Conservation (phyloP, 2,113 vertebrate species). For the Lophius piscatorius region DNA sequence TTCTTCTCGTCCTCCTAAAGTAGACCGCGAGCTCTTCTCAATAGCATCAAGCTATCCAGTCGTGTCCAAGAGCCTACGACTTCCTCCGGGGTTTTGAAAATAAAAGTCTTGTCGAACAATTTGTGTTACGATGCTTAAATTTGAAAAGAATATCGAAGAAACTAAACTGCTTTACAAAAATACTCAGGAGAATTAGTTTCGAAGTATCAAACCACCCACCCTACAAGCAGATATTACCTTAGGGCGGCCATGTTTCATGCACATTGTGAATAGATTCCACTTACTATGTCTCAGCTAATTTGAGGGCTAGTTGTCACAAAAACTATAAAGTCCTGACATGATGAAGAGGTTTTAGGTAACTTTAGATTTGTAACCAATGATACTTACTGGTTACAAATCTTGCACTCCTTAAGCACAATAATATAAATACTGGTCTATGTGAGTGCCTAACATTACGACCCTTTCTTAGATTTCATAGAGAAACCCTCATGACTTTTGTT, state of each 20-base stretch:
- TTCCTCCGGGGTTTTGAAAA: slow-evolving; percentile 53
- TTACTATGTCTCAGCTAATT: neutral
- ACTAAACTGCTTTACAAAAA: slow-evolving; percentile 1
- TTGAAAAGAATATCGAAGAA: slow-evolving; percentile 6
- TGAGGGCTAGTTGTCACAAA: neutral
- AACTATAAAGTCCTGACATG: too few species aligned
- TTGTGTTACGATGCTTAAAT: neutral
- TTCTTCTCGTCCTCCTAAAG: slow-evolving; percentile 77
- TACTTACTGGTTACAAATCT: too few species aligned
- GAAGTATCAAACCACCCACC: neutral
- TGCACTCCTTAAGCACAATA: too few species aligned
- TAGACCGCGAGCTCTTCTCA: slow-evolving; percentile 63
- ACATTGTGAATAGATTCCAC: neutral
- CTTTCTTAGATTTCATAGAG: too few species aligned
- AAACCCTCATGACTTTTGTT: too few species aligned
- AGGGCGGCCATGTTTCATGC: neutral
- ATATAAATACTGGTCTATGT: too few species aligned
- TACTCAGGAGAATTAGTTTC: neutral
- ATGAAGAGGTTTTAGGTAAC: too few species aligned
- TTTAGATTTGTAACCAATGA: too few species aligned
- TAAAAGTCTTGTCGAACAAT: slow-evolving; percentile 8
- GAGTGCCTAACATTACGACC: too few species aligned
- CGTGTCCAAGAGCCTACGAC: neutral
- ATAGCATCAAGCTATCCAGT: slow-evolving; percentile 55
- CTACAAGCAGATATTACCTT: neutral